phyloP scores from a whole-genome alignment of 1,140 invertebrate genomes.

The Sipha flava region DNA sequence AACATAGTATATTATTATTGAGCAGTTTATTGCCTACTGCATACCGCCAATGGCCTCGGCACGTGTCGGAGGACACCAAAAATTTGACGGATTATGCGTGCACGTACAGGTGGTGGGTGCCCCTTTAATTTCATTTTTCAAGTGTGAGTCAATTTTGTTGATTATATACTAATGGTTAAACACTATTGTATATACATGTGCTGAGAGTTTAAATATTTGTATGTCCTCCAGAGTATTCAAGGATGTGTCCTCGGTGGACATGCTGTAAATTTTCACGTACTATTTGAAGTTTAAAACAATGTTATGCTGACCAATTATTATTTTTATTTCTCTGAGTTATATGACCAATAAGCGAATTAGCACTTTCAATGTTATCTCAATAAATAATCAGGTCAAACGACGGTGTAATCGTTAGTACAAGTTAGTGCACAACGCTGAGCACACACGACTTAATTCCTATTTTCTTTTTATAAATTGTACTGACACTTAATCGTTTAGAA shows the following conservation, averaged over 20 bases:
- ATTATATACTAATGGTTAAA: background rate
- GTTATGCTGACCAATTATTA: background rate
- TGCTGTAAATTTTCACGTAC: background rate
- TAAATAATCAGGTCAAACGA: background rate
- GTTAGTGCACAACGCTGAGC: background rate
- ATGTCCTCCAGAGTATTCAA: slow-evolving; percentile 9
- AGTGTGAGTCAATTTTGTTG: background rate
- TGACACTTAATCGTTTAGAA: too few relatives aligned
- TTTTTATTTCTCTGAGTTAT: background rate
- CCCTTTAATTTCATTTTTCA: slow-evolving; percentile 1
- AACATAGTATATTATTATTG: background rate
- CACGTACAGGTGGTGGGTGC: background rate
- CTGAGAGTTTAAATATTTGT: background rate
- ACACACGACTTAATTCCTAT: too few relatives aligned
- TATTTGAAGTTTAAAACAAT: background rate
- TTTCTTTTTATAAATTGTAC: too few relatives aligned
- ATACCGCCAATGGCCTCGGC: background rate
- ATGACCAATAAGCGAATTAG: background rate
- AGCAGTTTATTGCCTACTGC: background rate
- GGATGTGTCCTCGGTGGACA: slow-evolving; percentile 18
- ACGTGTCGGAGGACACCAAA: background rate
- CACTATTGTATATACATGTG: background rate
- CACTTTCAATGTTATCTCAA: slow-evolving; percentile 10
- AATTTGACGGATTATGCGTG: background rate
- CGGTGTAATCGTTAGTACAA: background rate